Evolutionary conservation across 2,797 vertebrate genomes (phyloP).

Genomic region (Malurus splendens): DNA sequence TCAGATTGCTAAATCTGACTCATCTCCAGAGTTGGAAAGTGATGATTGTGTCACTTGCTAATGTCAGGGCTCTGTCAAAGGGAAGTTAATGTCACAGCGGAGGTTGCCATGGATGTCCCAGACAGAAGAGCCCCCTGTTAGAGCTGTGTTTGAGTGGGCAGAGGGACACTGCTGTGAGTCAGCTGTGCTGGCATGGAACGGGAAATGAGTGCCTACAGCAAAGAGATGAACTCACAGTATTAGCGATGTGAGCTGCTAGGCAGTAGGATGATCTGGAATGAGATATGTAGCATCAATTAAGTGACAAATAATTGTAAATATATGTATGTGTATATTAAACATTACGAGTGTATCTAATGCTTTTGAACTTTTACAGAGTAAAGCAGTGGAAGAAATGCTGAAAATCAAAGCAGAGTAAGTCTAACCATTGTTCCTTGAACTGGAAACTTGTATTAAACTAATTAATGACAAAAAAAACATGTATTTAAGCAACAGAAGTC

Average conservation of each 20-base stretch:
- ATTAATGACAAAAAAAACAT: background rate
- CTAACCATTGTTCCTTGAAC: background rate
- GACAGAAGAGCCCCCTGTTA: background rate
- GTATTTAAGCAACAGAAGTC: background rate
- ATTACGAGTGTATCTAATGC: background rate
- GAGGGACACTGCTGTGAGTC: background rate
- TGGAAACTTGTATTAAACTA: background rate
- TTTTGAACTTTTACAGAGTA: slow-evolving; percentile 68
- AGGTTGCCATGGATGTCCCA: background rate
- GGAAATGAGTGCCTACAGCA: background rate
- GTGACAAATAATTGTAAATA: background rate
- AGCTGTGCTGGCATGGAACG: background rate
- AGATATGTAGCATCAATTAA: background rate
- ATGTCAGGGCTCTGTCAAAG: background rate
- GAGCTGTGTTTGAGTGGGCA: background rate
- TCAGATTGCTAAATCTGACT: background rate
- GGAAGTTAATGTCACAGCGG: background rate
- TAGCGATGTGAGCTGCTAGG: background rate
- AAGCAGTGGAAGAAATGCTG: slow-evolving; percentile 73
- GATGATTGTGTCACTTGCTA: background rate
- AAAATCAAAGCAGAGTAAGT: slow-evolving; percentile 83
- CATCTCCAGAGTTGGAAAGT: background rate
- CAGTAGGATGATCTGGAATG: background rate
- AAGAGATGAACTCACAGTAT: background rate
- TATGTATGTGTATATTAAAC: background rate